phyloP scores from a whole-genome alignment of 2,797 vertebrate species.

The Myotis findleyi region DNA sequence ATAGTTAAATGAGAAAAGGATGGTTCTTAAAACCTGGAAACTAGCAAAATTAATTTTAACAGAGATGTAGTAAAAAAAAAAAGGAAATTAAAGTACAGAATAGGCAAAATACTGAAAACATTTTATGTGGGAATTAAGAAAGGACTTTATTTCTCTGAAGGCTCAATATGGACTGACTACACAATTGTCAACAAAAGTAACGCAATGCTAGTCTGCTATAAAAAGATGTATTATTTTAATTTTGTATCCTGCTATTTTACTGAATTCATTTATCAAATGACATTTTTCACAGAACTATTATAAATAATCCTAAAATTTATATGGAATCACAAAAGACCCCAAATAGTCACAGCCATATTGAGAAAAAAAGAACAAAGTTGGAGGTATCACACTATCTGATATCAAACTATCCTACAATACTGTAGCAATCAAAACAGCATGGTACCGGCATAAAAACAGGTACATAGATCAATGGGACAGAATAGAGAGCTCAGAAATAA shows the following conservation, averaged over 20 bases:
- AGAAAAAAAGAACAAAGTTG: background rate
- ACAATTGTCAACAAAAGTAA: background rate
- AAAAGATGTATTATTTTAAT: background rate
- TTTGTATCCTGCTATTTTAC: background rate
- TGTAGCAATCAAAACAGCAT: background rate
- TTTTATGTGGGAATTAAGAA: background rate
- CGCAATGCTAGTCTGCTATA: background rate
- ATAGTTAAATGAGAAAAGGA: conserved; percentile 35
- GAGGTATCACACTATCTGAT: background rate
- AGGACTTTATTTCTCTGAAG: background rate
- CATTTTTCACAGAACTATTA: background rate
- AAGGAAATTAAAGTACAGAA: background rate
- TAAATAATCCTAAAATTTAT: background rate
- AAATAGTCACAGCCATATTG: background rate
- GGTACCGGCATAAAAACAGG: background rate
- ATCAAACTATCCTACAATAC: background rate
- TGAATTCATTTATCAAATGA: background rate
- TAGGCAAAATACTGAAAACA: background rate
- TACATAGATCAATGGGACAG: background rate
- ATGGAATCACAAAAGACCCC: background rate
- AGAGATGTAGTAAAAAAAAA: background rate
- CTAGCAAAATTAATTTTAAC: conserved; percentile 57
- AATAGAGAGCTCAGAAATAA: background rate
- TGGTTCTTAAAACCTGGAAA: background rate
- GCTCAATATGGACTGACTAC: background rate